Conservation (phyloP, 2,888 invertebrate species). For the Girardia tigrina region DNA sequence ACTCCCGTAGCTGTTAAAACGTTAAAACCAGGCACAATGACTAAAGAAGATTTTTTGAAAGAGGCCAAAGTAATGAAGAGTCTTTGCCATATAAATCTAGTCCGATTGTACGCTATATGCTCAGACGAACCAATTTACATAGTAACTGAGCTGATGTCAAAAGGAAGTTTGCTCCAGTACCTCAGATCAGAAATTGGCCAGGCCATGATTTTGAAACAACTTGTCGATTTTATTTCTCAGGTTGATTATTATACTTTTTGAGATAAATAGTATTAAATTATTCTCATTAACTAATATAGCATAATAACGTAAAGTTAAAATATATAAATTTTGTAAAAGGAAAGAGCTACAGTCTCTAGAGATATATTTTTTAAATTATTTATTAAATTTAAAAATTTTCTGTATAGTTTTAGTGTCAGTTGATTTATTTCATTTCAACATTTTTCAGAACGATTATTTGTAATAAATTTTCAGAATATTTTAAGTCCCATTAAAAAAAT, state of each 20-base stretch:
- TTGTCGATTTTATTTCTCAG: background rate
- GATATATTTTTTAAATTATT: too few species aligned
- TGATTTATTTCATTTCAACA: too few species aligned
- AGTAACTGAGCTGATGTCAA: slow-evolving; percentile 79
- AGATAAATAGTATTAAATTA: too few species aligned
- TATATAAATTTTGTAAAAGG: too few species aligned
- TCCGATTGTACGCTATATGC: slow-evolving; percentile 83
- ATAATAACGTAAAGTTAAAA: too few species aligned
- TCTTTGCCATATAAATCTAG: slow-evolving; percentile 81
- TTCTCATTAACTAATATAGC: too few species aligned
- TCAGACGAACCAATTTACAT: slow-evolving; percentile 83
- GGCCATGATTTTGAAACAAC: background rate
- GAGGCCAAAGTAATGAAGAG: slow-evolving; percentile 98
- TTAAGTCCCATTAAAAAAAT: too few species aligned
- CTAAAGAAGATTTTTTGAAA: slow-evolving; percentile 82
- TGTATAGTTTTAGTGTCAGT: too few species aligned
- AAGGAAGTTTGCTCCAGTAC: slow-evolving; percentile 81
- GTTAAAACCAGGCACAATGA: slow-evolving; percentile 86
- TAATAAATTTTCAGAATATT: too few species aligned
- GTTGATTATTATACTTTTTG: slow-evolving; percentile 45
- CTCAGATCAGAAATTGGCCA: slow-evolving; percentile 56
- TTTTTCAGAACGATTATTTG: too few species aligned
- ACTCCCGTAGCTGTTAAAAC: slow-evolving; percentile 96
- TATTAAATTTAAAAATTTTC: too few species aligned
- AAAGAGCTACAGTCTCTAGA: too few species aligned